Evolutionary conservation across 2,113 vertebrate species (phyloP).

Genomic region (Sceloporus undulatus): DNA sequence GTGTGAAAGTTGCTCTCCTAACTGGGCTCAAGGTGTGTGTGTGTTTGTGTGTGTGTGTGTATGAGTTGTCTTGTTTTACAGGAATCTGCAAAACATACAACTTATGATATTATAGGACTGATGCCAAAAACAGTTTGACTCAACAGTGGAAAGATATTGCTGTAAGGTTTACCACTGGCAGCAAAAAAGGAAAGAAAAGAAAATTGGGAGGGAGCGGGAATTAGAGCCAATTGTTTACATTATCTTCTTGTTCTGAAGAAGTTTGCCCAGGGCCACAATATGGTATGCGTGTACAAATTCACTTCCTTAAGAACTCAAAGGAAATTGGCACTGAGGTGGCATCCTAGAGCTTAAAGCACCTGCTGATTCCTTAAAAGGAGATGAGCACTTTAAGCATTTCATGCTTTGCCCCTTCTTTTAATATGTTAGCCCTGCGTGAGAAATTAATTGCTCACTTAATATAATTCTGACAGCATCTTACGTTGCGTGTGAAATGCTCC

Average conservation of each 20-base stretch:
- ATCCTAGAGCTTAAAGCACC: conserved; percentile 5
- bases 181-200: not conserved
- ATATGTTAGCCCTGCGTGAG: conserved; percentile 54
- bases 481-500: conserved; percentile 71
- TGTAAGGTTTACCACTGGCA: not conserved
- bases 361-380: conserved; percentile 48
- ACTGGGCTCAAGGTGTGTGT: no score
- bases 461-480: conserved; percentile 72
- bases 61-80: no score
- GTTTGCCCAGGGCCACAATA: not conserved
- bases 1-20: no score
- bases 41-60: no score
- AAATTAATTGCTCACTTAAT: conserved; percentile 66
- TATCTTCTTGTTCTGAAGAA: not conserved
- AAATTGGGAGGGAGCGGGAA: not conserved
- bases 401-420: conserved; percentile 33
- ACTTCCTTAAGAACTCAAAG: not conserved
- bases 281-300: not conserved
- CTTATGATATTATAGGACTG: no score
- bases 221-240: not conserved
- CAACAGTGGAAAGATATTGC: not conserved
- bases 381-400: conserved; percentile 41
- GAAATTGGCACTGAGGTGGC: not conserved
- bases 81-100: no score
- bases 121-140: no score